These are phyloP conservation scores for Ianthella basta DNA, from an alignment of 37 sponge, comb jelly and placozoan genomes.

Conservation along the genomic window DNA sequence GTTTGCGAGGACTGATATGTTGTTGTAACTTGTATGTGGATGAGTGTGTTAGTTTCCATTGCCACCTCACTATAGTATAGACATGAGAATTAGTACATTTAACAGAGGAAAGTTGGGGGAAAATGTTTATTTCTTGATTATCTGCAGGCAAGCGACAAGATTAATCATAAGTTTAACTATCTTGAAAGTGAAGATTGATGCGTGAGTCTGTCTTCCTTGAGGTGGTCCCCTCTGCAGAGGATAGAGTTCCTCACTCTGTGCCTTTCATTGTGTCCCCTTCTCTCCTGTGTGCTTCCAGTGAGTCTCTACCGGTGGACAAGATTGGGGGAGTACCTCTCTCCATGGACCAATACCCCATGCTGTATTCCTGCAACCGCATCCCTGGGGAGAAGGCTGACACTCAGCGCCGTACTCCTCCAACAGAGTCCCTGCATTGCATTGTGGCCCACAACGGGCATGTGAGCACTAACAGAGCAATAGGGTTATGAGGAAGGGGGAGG, in stretches of 20 bases:
- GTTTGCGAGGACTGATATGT: no score
- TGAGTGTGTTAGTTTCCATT: no score
- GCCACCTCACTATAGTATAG: no score
- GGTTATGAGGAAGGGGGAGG: no score
- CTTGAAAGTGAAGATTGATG: slow-evolving; percentile 39
- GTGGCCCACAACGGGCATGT: slow-evolving; percentile 81
- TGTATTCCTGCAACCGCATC: slow-evolving; percentile 62
- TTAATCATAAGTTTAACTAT: slow-evolving; percentile 23
- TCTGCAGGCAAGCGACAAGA: slow-evolving; percentile 35
- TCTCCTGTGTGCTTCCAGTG: slow-evolving; percentile 26
- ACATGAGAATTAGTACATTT: no score
- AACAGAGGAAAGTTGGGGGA: no score
- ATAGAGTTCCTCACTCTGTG: no score
- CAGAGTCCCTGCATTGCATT: slow-evolving; percentile 57
- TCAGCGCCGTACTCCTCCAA: slow-evolving; percentile 30
- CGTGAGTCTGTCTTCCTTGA: slow-evolving; percentile 33
- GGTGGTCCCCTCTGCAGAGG: no score
- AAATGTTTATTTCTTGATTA: not conserved
- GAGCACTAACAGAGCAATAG: not conserved
- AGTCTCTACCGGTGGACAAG: slow-evolving; percentile 61
- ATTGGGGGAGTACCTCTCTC: slow-evolving; percentile 60
- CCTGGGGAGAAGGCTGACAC: slow-evolving; percentile 56
- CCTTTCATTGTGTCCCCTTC: not conserved
- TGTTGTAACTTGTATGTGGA: no score
- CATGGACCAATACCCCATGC: slow-evolving; percentile 71